These are phyloP conservation scores for Yponomeuta malinellus DNA, from an alignment of 2,888 invertebrate species.

Conservation along the genomic window DNA sequence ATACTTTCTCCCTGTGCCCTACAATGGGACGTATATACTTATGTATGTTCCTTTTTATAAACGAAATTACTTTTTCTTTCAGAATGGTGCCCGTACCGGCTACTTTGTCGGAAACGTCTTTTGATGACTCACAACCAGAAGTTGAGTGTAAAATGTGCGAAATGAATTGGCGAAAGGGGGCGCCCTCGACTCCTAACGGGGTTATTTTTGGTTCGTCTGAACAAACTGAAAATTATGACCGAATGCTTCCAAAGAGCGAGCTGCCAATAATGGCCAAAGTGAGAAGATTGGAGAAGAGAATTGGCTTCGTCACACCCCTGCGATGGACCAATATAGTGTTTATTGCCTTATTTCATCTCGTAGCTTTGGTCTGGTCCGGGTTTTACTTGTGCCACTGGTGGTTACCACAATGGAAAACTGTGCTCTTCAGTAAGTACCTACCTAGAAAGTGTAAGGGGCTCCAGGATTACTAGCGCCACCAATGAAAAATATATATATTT, in stretches of 20 bases:
- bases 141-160: conserved; percentile 26
- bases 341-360: conserved; percentile 69
- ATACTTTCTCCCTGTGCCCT: no score
- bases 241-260: conserved; percentile 37
- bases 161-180: conserved; percentile 20
- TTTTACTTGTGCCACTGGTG: conserved; percentile 32
- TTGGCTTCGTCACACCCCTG: conserved; percentile 76
- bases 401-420: conserved; percentile 55
- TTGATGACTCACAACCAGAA: conserved; percentile 20
- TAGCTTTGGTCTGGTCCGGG: conserved; percentile 49
- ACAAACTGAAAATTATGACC: conserved; percentile 30
- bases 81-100: conserved; percentile 35
- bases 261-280: conserved; percentile 36
- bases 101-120: conserved; percentile 29
- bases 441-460: neutral
- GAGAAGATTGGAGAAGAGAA: conserved; percentile 47
- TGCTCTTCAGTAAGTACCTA: conserved; percentile 76
- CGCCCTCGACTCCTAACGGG: neutral
- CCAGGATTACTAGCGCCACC: no score
- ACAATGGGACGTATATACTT: no score
- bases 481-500: no score
- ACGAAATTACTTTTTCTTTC: conserved; percentile 8
- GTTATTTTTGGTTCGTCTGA: neutral
- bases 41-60: no score
- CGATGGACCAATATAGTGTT: conserved; percentile 78